A percentile compares a stretch with the other conserved stretches of the same genome.
phyloP scores from a whole-genome alignment of 2,888 invertebrate species.

The Drosophila paracracens region DNA sequence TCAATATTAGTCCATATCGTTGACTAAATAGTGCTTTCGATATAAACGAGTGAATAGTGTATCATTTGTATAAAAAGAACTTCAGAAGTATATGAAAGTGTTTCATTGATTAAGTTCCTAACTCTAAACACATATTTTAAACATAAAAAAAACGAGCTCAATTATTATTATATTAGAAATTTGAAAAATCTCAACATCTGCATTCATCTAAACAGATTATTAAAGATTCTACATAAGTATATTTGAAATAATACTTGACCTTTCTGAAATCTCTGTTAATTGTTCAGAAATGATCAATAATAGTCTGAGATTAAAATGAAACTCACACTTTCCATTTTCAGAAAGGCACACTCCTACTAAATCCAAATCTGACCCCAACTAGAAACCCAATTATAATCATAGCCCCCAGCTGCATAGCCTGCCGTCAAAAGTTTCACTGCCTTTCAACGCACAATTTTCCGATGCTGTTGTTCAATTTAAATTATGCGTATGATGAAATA shows the following conservation, averaged over 20 bases:
- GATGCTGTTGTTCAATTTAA: slow-evolving; percentile 65
- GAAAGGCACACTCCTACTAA: slow-evolving; percentile 10
- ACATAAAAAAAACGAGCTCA: not conserved
- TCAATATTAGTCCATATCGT: not conserved
- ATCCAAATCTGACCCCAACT: slow-evolving; percentile 26
- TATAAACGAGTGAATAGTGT: not conserved
- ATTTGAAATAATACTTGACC: not conserved
- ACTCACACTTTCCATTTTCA: slow-evolving; percentile 60
- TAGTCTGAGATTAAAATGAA: not conserved
- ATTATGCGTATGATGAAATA: slow-evolving; percentile 79
- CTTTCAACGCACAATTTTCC: slow-evolving; percentile 40
- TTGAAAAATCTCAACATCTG: not conserved
- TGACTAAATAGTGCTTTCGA: not conserved
- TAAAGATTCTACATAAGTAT: too few relatives aligned
- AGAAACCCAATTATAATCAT: slow-evolving; percentile 57
- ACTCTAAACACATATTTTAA: not conserved
- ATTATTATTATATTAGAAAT: not conserved
- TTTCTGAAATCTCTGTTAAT: not conserved
- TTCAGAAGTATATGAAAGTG: not conserved
- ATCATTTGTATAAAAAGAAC: too few relatives aligned
- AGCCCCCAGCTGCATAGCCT: slow-evolving; percentile 36
- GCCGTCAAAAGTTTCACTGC: slow-evolving; percentile 54
- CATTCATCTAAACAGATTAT: not conserved
- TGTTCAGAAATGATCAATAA: not conserved
- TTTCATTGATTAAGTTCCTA: not conserved